Conservation (phyloP, 2,113 vertebrate genomes). For the Podarcis muralis region DNA sequence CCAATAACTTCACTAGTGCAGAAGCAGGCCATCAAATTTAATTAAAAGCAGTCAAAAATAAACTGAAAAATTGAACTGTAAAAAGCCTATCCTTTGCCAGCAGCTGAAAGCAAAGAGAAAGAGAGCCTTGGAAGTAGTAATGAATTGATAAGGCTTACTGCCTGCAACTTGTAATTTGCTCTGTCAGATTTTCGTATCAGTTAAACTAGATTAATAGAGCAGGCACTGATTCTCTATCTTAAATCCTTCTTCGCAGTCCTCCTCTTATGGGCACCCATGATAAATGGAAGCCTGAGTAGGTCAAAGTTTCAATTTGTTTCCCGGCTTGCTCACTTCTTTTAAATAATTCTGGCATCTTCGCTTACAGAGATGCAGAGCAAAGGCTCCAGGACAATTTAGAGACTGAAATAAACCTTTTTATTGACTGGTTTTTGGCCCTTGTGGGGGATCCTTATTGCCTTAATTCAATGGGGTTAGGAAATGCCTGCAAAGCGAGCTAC, state of each 20-base stretch:
- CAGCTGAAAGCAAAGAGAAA: constrained; percentile 71
- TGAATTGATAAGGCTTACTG: constrained; percentile 74
- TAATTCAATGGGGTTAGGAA: constrained; percentile 36
- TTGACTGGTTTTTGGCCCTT: constrained; percentile 34
- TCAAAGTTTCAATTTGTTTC: constrained; percentile 71
- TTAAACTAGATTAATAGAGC: constrained; percentile 78
- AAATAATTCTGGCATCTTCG: constrained; percentile 55
- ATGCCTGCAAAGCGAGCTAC: constrained; percentile 2
- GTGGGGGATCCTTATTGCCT: constrained; percentile 6
- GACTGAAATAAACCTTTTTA: constrained; percentile 55
- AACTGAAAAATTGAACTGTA: constrained; percentile 78
- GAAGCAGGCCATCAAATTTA: constrained; percentile 81
- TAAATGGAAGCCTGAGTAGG: constrained; percentile 60
- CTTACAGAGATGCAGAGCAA: constrained; percentile 49
- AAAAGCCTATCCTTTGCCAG: constrained; percentile 73
- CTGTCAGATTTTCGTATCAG: constrained; percentile 76
- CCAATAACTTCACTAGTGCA: constrained; percentile 73
- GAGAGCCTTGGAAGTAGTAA: constrained; percentile 72
- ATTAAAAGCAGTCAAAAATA: constrained; percentile 85
- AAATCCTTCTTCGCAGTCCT: constrained; percentile 59
- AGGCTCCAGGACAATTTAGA: constrained; percentile 52
- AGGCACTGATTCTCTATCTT: constrained; percentile 68
- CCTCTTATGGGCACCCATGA: constrained; percentile 47
- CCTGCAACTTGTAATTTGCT: constrained; percentile 71
- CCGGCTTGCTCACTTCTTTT: constrained; percentile 55